Conservation (phyloP, 2,113 vertebrate genomes). For the Hippocampus barbouri region DNA sequence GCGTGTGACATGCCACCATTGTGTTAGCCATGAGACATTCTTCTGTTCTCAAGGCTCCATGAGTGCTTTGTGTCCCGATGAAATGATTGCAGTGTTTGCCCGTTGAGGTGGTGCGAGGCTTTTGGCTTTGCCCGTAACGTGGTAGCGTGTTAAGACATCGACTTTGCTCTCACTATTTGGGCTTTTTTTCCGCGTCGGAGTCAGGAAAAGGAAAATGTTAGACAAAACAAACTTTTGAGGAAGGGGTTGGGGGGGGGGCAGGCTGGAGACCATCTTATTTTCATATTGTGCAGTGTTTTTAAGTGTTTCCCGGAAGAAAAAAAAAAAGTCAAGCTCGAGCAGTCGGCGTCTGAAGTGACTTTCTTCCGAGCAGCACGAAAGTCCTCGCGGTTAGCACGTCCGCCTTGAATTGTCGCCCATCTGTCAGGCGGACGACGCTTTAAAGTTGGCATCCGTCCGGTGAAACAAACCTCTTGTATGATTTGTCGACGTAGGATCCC, state of each 20-base stretch:
- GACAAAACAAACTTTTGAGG: neutral
- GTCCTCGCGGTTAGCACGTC: no score
- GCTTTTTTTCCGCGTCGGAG: neutral
- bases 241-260: no score
- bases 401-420: no score
- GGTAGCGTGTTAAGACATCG: neutral
- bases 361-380: no score
- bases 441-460: no score
- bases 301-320: neutral
- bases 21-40: neutral
- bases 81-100: neutral
- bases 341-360: no score
- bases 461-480: no score
- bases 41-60: constrained; percentile 1
- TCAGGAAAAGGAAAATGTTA: neutral
- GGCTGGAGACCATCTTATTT: neutral
- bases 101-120: neutral
- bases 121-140: neutral
- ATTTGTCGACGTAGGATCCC: no score
- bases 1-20: neutral
- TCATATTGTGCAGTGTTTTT: neutral
- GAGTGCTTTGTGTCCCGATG: constrained; percentile 6
- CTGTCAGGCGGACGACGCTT: no score
- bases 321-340: neutral
- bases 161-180: neutral